These are phyloP conservation scores for Liasis olivaceus DNA, from an alignment of 2,797 vertebrate genomes.

Conservation along the genomic window DNA sequence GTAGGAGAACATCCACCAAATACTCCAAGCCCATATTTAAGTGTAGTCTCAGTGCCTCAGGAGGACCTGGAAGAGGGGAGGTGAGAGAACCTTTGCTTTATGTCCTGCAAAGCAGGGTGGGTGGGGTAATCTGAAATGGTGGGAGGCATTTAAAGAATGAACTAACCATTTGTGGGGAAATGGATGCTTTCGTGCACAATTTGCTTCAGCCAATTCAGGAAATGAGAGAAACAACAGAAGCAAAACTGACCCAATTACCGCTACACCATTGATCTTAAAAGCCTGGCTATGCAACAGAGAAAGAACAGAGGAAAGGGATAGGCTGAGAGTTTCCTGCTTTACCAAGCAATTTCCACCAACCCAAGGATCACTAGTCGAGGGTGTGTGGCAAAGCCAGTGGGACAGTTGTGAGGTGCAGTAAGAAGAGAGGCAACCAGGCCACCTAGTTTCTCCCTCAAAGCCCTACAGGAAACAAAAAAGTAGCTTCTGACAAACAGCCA, in stretches of 20 bases:
- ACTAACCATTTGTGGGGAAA: background rate
- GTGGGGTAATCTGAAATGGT: background rate
- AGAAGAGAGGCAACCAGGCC: background rate
- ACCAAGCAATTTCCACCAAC: background rate
- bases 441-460: background rate
- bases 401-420: background rate
- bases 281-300: background rate
- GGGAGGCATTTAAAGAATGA: background rate
- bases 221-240: background rate
- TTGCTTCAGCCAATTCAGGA: background rate
- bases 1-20: background rate
- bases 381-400: background rate
- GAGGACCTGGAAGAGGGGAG: background rate
- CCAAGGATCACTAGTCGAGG: background rate
- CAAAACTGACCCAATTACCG: background rate
- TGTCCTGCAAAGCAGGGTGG: background rate
- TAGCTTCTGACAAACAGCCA: background rate
- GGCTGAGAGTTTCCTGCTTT: background rate
- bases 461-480: background rate
- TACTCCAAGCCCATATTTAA: background rate
- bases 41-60: background rate
- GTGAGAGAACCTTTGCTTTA: background rate
- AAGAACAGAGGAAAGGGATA: background rate
- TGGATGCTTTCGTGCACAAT: background rate
- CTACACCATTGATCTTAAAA: background rate